Evolutionary conservation across 2,888 invertebrate genomes (phyloP).

Genomic region (Cordilura impudica): DNA sequence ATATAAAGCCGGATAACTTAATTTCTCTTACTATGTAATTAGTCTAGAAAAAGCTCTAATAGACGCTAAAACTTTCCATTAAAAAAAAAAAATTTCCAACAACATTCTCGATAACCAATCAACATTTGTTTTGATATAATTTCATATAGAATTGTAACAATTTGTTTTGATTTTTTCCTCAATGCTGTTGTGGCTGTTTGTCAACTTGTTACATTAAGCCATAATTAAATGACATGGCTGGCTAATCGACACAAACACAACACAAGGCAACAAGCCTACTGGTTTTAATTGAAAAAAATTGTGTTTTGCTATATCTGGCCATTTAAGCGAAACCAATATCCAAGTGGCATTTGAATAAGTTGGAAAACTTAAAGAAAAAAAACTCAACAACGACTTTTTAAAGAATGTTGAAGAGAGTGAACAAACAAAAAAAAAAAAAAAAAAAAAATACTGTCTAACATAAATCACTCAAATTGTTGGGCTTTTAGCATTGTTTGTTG

Average conservation of each 20-base stretch:
- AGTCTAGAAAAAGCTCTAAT: background rate
- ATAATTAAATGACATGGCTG: constrained; percentile 52
- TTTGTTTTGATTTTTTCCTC: constrained; percentile 40
- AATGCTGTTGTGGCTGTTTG: constrained; percentile 6
- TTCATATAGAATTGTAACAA: constrained; percentile 31
- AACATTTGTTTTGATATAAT: background rate
- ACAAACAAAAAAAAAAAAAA: too few relatives aligned
- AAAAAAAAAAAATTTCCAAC: background rate
- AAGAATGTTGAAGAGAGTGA: constrained; percentile 48
- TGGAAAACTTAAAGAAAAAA: too few relatives aligned
- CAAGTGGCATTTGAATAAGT: constrained; percentile 43
- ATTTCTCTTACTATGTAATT: background rate
- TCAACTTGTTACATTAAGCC: constrained; percentile 21
- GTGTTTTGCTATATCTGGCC: background rate
- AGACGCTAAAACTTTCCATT: background rate
- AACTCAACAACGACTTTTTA: constrained; percentile 11
- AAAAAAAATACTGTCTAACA: constrained; percentile 64
- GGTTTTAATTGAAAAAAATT: constrained; percentile 42
- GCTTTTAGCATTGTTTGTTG: constrained; percentile 62
- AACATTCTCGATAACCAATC: background rate
- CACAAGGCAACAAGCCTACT: constrained; percentile 39
- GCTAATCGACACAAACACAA: constrained; percentile 25
- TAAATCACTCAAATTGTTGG: constrained; percentile 65
- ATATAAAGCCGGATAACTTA: background rate
- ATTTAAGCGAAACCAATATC: constrained; percentile 27